A percentile compares a stretch with the other conserved stretches of the same genome.
Evolutionary conservation across 2,797 vertebrate genomes (phyloP).

Genomic region (Mionectes olivaceus): DNA sequence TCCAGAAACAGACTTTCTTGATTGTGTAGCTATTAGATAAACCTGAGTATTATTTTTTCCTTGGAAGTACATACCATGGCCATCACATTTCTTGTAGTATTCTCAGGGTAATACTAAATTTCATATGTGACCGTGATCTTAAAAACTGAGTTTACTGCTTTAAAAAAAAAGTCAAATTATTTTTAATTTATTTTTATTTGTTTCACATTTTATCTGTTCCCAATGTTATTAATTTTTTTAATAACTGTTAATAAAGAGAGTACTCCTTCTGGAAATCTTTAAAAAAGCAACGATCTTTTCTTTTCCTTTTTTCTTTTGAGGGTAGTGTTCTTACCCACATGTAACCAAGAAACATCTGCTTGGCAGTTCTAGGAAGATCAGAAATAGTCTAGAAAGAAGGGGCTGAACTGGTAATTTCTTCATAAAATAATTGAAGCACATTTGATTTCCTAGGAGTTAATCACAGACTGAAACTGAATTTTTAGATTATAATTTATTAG

Average conservation of each 20-base stretch:
- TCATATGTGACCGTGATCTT: background rate
- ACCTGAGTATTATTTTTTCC: background rate
- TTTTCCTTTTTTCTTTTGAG: background rate
- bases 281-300: background rate
- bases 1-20: background rate
- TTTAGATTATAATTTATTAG: background rate
- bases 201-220: background rate
- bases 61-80: background rate
- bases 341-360: background rate
- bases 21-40: background rate
- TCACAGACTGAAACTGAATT: background rate
- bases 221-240: background rate
- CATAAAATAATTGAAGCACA: background rate
- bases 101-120: background rate
- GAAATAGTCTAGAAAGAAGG: background rate
- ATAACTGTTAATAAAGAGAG: background rate
- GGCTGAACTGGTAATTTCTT: background rate
- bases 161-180: rapidly evolving
- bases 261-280: rapidly evolving
- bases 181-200: rapidly evolving
- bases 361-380: background rate
- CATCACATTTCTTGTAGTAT: background rate
- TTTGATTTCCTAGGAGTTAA: background rate
- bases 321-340: background rate
- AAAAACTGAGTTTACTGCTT: background rate